Evolutionary conservation across 2,113 vertebrate species (phyloP), one percentile per base, ranked within the genome.

Genomic region (Podarcis muralis): DNA sequence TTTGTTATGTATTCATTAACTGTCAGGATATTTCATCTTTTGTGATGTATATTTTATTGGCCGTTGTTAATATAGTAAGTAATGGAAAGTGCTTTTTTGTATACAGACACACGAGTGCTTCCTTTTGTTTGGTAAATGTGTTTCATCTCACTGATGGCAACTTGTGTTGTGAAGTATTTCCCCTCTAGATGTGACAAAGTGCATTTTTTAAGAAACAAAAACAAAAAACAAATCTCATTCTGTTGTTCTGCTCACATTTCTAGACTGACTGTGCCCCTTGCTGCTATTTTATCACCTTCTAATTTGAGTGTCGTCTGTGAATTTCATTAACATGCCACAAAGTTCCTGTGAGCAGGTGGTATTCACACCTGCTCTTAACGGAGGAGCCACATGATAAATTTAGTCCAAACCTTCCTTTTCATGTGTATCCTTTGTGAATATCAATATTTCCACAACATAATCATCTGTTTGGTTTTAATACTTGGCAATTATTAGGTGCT

Each of bases 401-500:
- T 90, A 69, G 40, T 87, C 68, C 0, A 20, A 65, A 87, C 18
- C 85, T 90, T 1, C n/a, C 3, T 82, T 90, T 90, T 88, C 30
- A 87, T 88, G 22, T 20, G 62, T 62, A 53, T 79, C 15, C 68
- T 80, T 62, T 89, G 5, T 82, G 89, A 89, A 84, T n/a, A 81
- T 53, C 92, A 57, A 66, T 92, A 43, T 89, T 85, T 84, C 2
- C 59, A 25, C 91, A 89, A 84, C 15, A 43, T 71, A 85, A 75
- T 69, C 6, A 53, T 69, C 72, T 30, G 71, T 62, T 90, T 89
- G 23, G 90, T 53, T 89, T 90, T 23, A n/a, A 76, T 85, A 88
- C 88, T 66, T 79, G 93, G 89, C 88, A 92, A 86, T 92, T 93
- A 86, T 76, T 62, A n/a, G 12, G 1, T 59, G 15, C 87, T 91